Percentiles rank a stretch among this genome's conserved stretches.
Conservation (phyloP, 2,797 vertebrate species). For the Antrozous pallidus region DNA sequence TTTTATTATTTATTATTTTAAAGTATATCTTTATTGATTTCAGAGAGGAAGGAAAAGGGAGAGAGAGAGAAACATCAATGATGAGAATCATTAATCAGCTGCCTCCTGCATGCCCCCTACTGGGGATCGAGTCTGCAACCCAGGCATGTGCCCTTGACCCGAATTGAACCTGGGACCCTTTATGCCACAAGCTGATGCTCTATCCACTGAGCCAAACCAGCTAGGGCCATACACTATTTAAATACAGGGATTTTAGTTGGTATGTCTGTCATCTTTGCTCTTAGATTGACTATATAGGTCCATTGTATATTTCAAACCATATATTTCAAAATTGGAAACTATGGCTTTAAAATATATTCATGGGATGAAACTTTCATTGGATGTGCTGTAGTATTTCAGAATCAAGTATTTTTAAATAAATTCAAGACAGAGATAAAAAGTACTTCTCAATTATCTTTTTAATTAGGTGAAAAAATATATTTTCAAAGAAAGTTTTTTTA, state of each 20-base stretch:
- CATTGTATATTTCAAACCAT: conserved; percentile 28
- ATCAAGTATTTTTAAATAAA: conserved; percentile 29
- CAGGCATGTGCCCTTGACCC: too few species aligned
- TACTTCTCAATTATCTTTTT: background rate
- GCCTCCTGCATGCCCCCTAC: too few species aligned
- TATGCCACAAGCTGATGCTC: too few species aligned
- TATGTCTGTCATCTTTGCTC: background rate
- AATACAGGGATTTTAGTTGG: background rate
- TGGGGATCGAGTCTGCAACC: too few species aligned
- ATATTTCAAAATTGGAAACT: conserved; percentile 41
- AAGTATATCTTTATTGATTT: too few species aligned
- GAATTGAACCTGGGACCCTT: too few species aligned
- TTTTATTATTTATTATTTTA: too few species aligned
- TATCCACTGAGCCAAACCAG: too few species aligned
- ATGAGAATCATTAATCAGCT: too few species aligned
- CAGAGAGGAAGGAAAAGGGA: too few species aligned
- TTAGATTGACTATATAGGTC: background rate
- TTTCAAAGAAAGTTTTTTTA: conserved; percentile 23
- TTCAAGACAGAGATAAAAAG: conserved; percentile 17
- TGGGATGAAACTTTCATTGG: background rate
- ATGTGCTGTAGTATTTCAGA: background rate
- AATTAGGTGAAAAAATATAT: conserved; percentile 21
- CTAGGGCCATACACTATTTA: background rate
- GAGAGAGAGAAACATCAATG: too few species aligned
- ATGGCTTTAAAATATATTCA: conserved; percentile 22